Evolutionary conservation across 2,797 vertebrate species (phyloP).

Genomic region (Austrolebias charrua): DNA sequence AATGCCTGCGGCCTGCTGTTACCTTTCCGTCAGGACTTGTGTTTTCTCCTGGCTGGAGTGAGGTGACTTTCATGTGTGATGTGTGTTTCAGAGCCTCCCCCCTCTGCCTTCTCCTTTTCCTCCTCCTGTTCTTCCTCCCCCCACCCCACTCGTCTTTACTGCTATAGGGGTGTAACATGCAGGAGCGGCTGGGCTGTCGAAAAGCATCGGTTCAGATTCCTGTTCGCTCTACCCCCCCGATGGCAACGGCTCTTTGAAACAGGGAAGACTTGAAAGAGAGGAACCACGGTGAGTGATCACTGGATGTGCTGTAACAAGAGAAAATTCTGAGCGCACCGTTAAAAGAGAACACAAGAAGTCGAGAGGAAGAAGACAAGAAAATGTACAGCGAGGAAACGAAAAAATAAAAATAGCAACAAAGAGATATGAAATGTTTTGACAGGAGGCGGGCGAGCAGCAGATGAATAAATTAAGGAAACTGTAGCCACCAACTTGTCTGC

Average conservation of each 20-base stretch:
- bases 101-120: slow-evolving; percentile 31
- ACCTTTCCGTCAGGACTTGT: slow-evolving; percentile 71
- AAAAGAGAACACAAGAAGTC: slow-evolving; percentile 34
- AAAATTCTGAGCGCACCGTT: slow-evolving; percentile 56
- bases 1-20: slow-evolving; percentile 67
- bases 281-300: slow-evolving; percentile 73
- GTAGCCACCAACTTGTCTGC: slow-evolving; percentile 26
- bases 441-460: slow-evolving; percentile 19
- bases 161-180: slow-evolving; percentile 64
- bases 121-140: neutral
- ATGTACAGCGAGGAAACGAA: slow-evolving; percentile 14
- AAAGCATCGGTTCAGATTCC: slow-evolving; percentile 74
- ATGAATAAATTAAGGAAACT: slow-evolving; percentile 32
- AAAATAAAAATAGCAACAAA: slow-evolving; percentile 33
- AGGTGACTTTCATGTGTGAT: slow-evolving; percentile 76
- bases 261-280: slow-evolving; percentile 71
- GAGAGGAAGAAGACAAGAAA: slow-evolving; percentile 19
- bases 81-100: slow-evolving; percentile 60
- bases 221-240: slow-evolving; percentile 62
- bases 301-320: slow-evolving; percentile 72
- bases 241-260: slow-evolving; percentile 70
- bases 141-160: slow-evolving; percentile 24
- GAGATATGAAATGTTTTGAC: slow-evolving; percentile 47
- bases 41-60: slow-evolving; percentile 69
- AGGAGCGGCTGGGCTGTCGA: slow-evolving; percentile 69